Conservation (phyloP, 2,888 invertebrate species). For the Eristalis arbustorum region DNA sequence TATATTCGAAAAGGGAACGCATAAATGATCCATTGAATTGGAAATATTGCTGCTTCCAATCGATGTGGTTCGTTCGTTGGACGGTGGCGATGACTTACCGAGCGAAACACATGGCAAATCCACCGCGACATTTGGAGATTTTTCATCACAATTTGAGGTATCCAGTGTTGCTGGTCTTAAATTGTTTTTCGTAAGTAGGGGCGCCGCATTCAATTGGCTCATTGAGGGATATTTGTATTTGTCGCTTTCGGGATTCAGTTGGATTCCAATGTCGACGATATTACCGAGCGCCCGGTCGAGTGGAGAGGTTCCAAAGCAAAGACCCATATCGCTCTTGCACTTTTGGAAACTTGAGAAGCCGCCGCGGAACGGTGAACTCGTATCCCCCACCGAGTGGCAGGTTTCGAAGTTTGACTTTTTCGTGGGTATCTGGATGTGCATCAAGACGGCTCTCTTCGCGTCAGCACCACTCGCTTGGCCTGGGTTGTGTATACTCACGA, state of each 20-base stretch:
- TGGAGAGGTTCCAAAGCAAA: slow-evolving; percentile 40
- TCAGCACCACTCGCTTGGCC: slow-evolving; percentile 10
- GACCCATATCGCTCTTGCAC: not conserved
- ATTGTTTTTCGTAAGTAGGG: slow-evolving; percentile 19
- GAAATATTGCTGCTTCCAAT: slow-evolving; percentile 31
- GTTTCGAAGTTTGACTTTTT: not conserved
- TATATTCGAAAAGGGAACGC: slow-evolving; percentile 56
- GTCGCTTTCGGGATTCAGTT: slow-evolving; percentile 29
- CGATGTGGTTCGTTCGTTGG: slow-evolving; percentile 42
- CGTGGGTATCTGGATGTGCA: slow-evolving; percentile 14
- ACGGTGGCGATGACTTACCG: slow-evolving; percentile 7
- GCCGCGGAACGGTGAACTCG: not conserved
- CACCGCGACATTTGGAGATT: slow-evolving; percentile 21
- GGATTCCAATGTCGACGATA: slow-evolving; percentile 45
- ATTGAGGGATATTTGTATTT: slow-evolving; percentile 12
- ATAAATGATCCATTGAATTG: slow-evolving; percentile 48
- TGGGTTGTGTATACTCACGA: not conserved
- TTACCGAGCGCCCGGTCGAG: slow-evolving; percentile 42
- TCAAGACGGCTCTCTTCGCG: slow-evolving; percentile 11
- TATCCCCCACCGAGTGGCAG: not conserved
- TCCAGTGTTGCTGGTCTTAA: slow-evolving; percentile 19
- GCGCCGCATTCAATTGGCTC: slow-evolving; percentile 29
- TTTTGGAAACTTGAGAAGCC: not conserved
- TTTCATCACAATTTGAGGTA: slow-evolving; percentile 40
- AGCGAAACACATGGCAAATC: slow-evolving; percentile 10